Conservation (phyloP, 2,888 invertebrate genomes). For the Tenthredo scrophulariae region DNA sequence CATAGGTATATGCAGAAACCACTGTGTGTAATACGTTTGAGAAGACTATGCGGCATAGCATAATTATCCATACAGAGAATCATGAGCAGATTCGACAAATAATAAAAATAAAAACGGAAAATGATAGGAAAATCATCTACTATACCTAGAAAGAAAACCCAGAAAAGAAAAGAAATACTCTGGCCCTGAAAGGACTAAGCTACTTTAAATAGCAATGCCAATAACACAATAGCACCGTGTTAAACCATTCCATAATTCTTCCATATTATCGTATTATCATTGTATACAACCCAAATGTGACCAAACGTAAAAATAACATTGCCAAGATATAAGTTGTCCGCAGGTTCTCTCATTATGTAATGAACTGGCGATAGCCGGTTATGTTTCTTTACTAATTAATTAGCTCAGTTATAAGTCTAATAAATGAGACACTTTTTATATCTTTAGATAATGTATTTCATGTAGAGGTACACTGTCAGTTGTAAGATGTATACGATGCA, state of each 20-base stretch:
- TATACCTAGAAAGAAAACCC: background rate
- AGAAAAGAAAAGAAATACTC: background rate
- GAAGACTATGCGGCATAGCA: background rate
- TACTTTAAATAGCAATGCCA: background rate
- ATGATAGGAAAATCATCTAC: background rate
- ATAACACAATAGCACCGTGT: background rate
- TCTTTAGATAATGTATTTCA: constrained; percentile 34
- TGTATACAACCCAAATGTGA: background rate
- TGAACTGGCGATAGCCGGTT: constrained; percentile 8
- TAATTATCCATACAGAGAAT: background rate
- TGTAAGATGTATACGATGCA: constrained; percentile 10
- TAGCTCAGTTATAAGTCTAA: background rate
- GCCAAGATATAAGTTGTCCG: background rate
- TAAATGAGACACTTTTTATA: background rate
- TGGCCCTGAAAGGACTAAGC: background rate
- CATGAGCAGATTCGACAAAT: background rate
- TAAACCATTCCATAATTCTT: background rate
- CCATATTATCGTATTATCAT: background rate
- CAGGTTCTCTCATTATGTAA: constrained; percentile 26
- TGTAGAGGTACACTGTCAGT: background rate
- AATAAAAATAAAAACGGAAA: background rate
- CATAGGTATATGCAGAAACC: background rate
- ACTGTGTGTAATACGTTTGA: background rate
- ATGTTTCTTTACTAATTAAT: constrained; percentile 17
- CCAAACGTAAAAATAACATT: background rate